These are phyloP conservation scores for Allacma fusca DNA, from an alignment of 2,888 invertebrate genomes.

Conservation along the genomic window DNA sequence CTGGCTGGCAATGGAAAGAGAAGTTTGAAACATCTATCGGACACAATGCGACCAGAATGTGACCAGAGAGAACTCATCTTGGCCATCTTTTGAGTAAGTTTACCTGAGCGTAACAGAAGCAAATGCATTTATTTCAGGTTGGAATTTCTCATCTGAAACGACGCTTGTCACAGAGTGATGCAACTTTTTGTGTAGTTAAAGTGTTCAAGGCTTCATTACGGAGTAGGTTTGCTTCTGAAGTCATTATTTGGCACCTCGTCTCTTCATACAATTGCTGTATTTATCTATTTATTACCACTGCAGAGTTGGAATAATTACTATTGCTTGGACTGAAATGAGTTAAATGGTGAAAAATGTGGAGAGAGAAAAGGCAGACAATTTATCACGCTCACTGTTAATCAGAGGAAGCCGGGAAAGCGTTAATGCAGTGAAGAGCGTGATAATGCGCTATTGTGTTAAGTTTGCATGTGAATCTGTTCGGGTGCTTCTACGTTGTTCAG, in stretches of 20 bases:
- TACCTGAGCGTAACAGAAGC: constrained; percentile 11
- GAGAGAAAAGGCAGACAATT: constrained; percentile 17
- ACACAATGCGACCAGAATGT: too few relatives aligned
- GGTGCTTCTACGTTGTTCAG: background rate
- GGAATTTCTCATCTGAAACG: constrained; percentile 23
- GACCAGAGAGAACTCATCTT: background rate
- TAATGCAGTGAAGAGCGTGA: constrained; percentile 27
- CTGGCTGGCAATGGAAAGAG: background rate
- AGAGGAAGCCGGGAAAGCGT: constrained; percentile 20
- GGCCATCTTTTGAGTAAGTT: background rate
- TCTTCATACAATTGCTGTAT: too few relatives aligned
- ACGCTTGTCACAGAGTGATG: too few relatives aligned
- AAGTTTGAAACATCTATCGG: too few relatives aligned
- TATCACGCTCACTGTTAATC: constrained; percentile 25
- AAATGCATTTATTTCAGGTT: constrained; percentile 25
- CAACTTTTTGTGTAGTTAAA: too few relatives aligned
- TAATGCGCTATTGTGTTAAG: constrained; percentile 12
- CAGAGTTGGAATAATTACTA: background rate
- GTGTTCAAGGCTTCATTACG: too few relatives aligned
- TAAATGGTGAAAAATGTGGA: constrained; percentile 1
- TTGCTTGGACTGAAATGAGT: background rate
- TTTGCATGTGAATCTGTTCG: background rate
- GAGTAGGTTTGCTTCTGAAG: too few relatives aligned
- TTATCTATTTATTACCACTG: background rate
- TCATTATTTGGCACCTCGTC: too few relatives aligned